Conservation (phyloP, 2,888 invertebrate species). For the Zeuzera pyrina region DNA sequence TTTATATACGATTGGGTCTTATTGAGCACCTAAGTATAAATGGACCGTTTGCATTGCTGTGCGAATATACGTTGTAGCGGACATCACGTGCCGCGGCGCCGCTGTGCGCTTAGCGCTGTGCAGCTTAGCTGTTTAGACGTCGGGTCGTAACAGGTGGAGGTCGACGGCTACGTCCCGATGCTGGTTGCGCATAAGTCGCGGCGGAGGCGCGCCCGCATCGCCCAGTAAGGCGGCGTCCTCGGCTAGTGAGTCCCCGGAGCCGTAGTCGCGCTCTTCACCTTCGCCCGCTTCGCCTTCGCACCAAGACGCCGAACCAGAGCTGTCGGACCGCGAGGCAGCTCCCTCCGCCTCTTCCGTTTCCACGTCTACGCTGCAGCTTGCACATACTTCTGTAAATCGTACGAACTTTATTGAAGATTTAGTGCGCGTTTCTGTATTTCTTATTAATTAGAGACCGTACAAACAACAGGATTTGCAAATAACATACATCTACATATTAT, state of each 20-base stretch:
- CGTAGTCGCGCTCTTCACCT: constrained; percentile 66
- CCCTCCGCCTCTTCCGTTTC: constrained; percentile 54
- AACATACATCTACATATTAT: too few species aligned
- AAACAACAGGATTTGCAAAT: too few species aligned
- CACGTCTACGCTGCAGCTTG: constrained; percentile 60
- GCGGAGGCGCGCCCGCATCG: constrained; percentile 29
- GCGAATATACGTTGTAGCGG: background rate
- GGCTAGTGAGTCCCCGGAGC: constrained; percentile 66
- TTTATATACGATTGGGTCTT: constrained; percentile 22
- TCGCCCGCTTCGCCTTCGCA: constrained; percentile 65
- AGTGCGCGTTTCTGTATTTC: too few species aligned
- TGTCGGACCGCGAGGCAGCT: constrained; percentile 48
- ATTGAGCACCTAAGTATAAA: constrained; percentile 44
- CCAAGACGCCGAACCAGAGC: constrained; percentile 67
- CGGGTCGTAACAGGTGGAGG: constrained; percentile 59
- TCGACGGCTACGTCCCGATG: constrained; percentile 63
- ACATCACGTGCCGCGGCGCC: background rate
- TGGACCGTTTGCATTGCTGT: constrained; percentile 14
- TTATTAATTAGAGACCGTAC: too few species aligned
- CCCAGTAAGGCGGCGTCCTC: constrained; percentile 62
- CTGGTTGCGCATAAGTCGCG: constrained; percentile 41
- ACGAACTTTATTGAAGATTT: too few species aligned
- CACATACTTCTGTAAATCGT: constrained; percentile 62
- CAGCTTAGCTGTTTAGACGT: constrained; percentile 37
- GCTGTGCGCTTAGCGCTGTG: constrained; percentile 11